phyloP scores from a whole-genome alignment of 1,140 invertebrate genomes.

The Diorhabda carinulata region DNA sequence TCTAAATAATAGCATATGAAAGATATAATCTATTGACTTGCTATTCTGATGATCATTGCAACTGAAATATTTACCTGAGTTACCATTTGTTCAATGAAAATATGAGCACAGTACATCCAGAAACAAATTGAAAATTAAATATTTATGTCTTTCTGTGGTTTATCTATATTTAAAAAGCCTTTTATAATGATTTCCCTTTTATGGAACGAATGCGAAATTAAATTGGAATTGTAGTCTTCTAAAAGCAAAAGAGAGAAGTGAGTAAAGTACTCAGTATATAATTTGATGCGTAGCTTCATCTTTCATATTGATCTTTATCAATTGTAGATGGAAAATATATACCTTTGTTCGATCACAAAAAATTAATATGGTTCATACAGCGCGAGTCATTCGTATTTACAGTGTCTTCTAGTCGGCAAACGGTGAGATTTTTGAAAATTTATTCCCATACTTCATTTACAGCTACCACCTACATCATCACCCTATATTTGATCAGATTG shows the following conservation, averaged over 20 bases:
- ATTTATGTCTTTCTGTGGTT: not conserved
- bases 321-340: not conserved
- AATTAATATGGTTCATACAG: no score
- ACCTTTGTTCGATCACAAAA: no score
- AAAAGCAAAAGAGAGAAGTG: not conserved
- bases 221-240: not conserved
- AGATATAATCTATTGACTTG: not conserved
- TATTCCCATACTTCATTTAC: no score
- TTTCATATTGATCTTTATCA: not conserved
- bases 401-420: no score
- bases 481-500: no score
- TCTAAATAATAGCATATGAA: no score
- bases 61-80: conserved; percentile 1
- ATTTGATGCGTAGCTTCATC: not conserved
- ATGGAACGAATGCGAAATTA: not conserved
- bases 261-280: not conserved
- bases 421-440: no score
- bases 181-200: conserved; percentile 1
- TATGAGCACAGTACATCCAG: not conserved
- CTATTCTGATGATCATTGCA: not conserved
- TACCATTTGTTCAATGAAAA: not conserved
- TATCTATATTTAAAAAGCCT: not conserved
- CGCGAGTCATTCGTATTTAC: no score
- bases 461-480: no score
- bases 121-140: conserved; percentile 3